Base-by-base conservation (phyloP, 2,113 vertebrate species). In the Thymallus thymallus region DNA sequence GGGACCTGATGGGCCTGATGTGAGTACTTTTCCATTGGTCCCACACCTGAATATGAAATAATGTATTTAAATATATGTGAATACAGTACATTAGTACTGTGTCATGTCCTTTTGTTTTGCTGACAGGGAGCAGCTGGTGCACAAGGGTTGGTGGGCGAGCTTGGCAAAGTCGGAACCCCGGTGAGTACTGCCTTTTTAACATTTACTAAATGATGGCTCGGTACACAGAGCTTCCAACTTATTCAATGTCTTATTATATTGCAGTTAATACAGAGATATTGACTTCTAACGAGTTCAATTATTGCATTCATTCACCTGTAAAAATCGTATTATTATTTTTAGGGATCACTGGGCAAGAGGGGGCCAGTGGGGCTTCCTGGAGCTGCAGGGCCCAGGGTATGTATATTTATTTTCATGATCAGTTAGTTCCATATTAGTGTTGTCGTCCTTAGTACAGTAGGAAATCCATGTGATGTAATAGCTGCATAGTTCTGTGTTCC, bases 81-180 rank as follows among this genome's bases (percentile, higher is more conserved):
- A 69, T 46, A 4, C 22, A 69, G 35, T 69, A 23, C 45, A 48
- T 45, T 46, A 30, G 14, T 29, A 63, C 7, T 14, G 23, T 23
- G 22, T 58, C 29, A 26, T 58, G 14, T 48, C 24, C 32, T 74
- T 68, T 4, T 1, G 85, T 61, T 75, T 51, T 66, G 30, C 58
- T 58, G 6, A 79, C 58, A 99, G 97, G 97, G 97, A 66, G 91
- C 94, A 77, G 92, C 95, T 75, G 97, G 97, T 65, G 91, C 94
- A 73, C 91, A 95, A 72, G 97, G 97, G 65, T 94, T 99, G 20
- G 95, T 96, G 0, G 97, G 97, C 80, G 97, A 98, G 90, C 87
- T 99, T 66, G 97, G 97, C n/a, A 96, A 89, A 85, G 90, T 89
- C 30, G 97, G 97, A 76, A 66, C 92, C 6, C 69, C 90, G 76